These are phyloP conservation scores for Notodonta ziczac DNA, from an alignment of 2,888 invertebrate species.

Conservation along the genomic window DNA sequence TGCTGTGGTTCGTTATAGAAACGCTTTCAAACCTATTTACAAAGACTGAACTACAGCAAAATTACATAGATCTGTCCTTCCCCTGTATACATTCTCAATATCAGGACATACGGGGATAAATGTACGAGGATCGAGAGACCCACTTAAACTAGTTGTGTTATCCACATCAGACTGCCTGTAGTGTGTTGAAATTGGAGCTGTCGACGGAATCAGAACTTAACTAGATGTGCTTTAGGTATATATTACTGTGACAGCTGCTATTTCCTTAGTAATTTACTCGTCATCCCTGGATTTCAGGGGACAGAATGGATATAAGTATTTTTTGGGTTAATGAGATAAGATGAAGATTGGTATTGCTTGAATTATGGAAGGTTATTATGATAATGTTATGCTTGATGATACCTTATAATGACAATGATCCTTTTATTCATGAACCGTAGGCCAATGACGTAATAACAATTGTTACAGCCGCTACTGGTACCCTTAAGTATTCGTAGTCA, in stretches of 20 bases:
- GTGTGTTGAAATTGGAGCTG: conserved; percentile 28
- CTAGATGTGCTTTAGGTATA: conserved; percentile 19
- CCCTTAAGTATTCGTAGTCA: too few relatives aligned
- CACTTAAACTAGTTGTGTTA: conserved; percentile 33
- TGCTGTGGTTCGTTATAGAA: conserved; percentile 35
- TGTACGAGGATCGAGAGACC: conserved; percentile 27
- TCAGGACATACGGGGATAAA: conserved; percentile 15
- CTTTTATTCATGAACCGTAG: too few relatives aligned
- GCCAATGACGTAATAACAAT: too few relatives aligned
- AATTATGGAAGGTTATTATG: too few relatives aligned
- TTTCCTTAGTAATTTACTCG: conserved; percentile 26
- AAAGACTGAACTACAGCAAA: conserved; percentile 21
- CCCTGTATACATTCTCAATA: conserved; percentile 9
- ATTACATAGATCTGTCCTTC: conserved; percentile 15
- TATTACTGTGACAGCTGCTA: conserved; percentile 21
- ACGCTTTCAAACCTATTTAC: conserved; percentile 11
- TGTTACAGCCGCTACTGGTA: too few relatives aligned
- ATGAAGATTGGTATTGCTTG: conserved; percentile 15
- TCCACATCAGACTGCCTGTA: conserved; percentile 15
- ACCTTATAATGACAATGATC: too few relatives aligned
- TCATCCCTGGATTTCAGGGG: conserved; percentile 40
- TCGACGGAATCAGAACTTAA: conserved; percentile 34
- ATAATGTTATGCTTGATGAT: too few relatives aligned
- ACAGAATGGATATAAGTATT: conserved; percentile 30
- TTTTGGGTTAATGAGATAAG: conserved; percentile 37